Base-by-base conservation (phyloP, 1,140 invertebrate species). In the Diachasmimorpha longicaudata region DNA sequence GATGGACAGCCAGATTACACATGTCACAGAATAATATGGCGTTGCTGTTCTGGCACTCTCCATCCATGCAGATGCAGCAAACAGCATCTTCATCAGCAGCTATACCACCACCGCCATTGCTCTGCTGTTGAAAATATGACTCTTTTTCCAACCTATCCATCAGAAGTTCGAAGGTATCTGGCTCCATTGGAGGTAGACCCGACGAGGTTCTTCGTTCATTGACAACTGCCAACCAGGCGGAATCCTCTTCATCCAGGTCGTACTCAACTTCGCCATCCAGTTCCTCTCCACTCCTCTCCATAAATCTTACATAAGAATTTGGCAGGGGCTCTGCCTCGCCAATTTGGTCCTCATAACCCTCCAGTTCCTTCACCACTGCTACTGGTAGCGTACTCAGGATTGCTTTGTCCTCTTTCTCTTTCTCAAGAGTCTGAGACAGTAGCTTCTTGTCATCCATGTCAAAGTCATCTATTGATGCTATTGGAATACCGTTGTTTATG, bases 1-100 rank as follows among this genome's bases (percentile, higher is more conserved):
- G 98, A 90, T 99, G 98, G 19, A 99, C 98, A 19, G 98, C 97
- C 36, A 99, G 90, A 90, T 99, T 99, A 88, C 98, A 99, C 97
- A 99, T 99, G 90, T 99, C 98, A 91, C 98, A 99, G 88, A 99
- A 99, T 39, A 99, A 90, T 76, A 93, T 92, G 23, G 91, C 90
- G 88, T 99, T 99, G 76, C 96, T 96, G 85, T 99, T 99, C 84
- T 98, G 95, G 89, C 98, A 99, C 85, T 99, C 98, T 11, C 98
- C 98, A 82, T 96, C 94, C 92, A 95, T 94, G 80, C 95, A 96
- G 80, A 99, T 99, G 84, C 96, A 98, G 86, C 98, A 99, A 0
- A 99, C 97, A 13, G 98, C 98, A 91, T 99, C 98, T 84, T 99
- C 97, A 85, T 99, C 97, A 14, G 98, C 96, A 10, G 95, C 93